A percentile compares a stretch with the other conserved stretches of the same genome.
These are phyloP conservation scores for Trisateles emortualis DNA, from an alignment of 2,888 invertebrate species.

Conservation along the genomic window DNA sequence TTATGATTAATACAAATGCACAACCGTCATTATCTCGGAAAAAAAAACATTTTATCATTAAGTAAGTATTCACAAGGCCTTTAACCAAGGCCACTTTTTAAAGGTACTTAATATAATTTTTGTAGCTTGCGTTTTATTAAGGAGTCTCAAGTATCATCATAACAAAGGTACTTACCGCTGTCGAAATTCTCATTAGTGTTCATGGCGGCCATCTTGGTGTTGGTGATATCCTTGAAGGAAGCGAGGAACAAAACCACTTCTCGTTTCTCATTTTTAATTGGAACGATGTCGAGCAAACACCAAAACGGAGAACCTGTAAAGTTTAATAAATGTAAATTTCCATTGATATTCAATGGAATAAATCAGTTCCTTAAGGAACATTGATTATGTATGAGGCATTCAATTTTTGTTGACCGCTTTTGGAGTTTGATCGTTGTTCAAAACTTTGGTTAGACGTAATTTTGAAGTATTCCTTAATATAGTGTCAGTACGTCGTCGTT, in stretches of 20 bases:
- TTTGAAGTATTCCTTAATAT: constrained; percentile 44
- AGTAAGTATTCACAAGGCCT: constrained; percentile 48
- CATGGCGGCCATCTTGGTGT: constrained; percentile 95
- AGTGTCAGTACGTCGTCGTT: constrained; percentile 37
- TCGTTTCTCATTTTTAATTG: constrained; percentile 99
- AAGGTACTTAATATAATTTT: constrained; percentile 48
- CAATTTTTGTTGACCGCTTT: constrained; percentile 19
- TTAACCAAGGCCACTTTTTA: constrained; percentile 47
- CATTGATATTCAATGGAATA: constrained; percentile 46
- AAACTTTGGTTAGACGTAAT: constrained; percentile 11
- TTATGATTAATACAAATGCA: constrained; percentile 66
- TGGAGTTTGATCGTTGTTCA: constrained; percentile 18
- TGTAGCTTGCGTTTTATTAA: constrained; percentile 57
- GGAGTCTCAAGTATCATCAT: constrained; percentile 49
- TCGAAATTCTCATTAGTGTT: constrained; percentile 94
- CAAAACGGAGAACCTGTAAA: constrained; percentile 95
- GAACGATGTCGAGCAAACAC: constrained; percentile 98
- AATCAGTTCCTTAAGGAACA: constrained; percentile 30
- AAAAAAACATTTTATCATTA: constrained; percentile 38
- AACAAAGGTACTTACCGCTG: constrained; percentile 90
- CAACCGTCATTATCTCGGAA: constrained; percentile 50
- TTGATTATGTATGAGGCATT: constrained; percentile 39
- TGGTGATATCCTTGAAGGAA: constrained; percentile 98
- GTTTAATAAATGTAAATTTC: constrained; percentile 53
- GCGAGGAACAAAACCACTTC: constrained; percentile 98